phyloP scores from a whole-genome alignment of 2,888 invertebrate species.

The Pteria penguin region DNA sequence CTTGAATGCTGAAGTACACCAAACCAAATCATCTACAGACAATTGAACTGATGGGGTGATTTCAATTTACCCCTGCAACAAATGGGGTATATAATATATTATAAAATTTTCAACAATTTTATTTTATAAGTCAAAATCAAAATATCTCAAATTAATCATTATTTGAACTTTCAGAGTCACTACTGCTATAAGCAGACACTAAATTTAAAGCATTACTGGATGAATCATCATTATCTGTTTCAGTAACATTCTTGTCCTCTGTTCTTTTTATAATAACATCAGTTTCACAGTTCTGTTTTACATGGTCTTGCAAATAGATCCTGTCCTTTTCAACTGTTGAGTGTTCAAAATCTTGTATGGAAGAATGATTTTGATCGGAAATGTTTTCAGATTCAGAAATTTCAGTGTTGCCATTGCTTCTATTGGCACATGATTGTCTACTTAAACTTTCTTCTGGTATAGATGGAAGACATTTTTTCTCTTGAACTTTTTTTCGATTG shows the following conservation, averaged over 20 bases:
- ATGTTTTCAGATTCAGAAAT: not conserved
- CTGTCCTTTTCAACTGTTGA: not conserved
- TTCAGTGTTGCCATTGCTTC: not conserved
- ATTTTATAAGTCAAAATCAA: too few species aligned
- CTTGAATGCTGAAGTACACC: too few species aligned
- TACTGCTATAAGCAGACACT: slow-evolving; percentile 43
- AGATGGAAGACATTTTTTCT: not conserved
- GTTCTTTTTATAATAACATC: not conserved
- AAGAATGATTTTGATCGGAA: too few species aligned
- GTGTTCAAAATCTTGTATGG: too few species aligned
- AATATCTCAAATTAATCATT: too few species aligned
- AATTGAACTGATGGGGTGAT: too few species aligned
- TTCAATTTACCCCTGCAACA: too few species aligned
- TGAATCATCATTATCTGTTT: not conserved
- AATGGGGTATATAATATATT: too few species aligned
- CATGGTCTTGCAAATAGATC: not conserved
- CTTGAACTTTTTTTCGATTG: not conserved
- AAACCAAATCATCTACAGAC: too few species aligned
- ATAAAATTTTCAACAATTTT: too few species aligned
- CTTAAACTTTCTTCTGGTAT: not conserved
- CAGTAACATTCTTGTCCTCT: not conserved
- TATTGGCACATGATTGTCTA: not conserved
- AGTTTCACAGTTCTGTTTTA: not conserved
- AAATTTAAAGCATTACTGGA: slow-evolving; percentile 24
- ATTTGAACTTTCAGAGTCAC: slow-evolving; percentile 30